A percentile compares a stretch with the other conserved stretches of the same genome.
phyloP scores from a whole-genome alignment of 2,797 vertebrate species.

The Onychomys leucogaster region DNA sequence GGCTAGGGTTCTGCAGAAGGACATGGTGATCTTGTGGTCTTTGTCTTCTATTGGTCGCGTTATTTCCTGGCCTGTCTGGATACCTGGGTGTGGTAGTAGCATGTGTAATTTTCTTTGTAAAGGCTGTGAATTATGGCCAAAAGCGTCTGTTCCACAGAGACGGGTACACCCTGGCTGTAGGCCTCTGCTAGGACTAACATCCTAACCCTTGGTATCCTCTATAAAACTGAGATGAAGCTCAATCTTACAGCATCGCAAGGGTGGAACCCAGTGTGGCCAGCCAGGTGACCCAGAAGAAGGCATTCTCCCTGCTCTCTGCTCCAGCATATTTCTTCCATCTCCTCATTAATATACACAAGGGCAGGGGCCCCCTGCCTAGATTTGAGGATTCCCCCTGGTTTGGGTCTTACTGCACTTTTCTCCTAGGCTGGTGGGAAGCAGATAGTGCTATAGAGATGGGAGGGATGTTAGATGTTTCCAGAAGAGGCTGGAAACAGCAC shows the following conservation, averaged over 20 bases:
- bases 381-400: background rate
- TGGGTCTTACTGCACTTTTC: background rate
- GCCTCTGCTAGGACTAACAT: background rate
- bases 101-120: background rate
- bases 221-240: background rate
- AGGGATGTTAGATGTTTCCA: accelerated
- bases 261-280: too few species aligned
- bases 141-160: background rate
- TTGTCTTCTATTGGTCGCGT: background rate
- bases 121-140: too few species aligned
- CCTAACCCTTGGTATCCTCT: background rate
- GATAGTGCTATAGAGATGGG: accelerated
- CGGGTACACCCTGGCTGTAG: background rate
- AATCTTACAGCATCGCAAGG: background rate
- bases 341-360: accelerated
- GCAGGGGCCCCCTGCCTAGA: background rate
- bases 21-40: background rate
- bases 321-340: background rate
- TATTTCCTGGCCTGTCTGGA: background rate
- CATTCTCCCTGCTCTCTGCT: background rate
- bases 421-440: background rate
- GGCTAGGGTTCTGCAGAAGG: too few species aligned
- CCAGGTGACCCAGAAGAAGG: background rate
- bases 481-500: background rate
- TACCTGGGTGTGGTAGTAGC: background rate